Evolutionary conservation across 2,797 vertebrate species (phyloP).

Genomic region (Enteromius argenteus): DNA sequence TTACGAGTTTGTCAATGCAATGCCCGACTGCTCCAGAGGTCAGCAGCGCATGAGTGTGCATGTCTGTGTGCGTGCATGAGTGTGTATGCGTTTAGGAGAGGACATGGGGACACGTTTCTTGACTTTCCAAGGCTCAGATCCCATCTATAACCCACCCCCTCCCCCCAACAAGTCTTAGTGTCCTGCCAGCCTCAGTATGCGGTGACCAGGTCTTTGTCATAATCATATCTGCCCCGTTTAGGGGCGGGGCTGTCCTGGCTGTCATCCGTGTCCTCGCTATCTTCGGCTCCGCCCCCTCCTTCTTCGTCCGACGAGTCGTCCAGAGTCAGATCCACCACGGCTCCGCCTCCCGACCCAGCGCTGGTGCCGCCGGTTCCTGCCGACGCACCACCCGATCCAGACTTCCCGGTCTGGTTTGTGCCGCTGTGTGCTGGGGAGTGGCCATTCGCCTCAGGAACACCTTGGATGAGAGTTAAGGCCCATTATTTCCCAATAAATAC

Average conservation of each 20-base stretch:
- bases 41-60: conserved; percentile 72
- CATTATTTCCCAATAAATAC: neutral
- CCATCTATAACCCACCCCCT: conserved; percentile 64
- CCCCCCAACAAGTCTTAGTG: conserved; percentile 69
- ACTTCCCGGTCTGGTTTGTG: conserved; percentile 80
- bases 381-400: conserved; percentile 75
- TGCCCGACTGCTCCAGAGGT: conserved; percentile 74
- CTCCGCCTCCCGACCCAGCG: conserved; percentile 71
- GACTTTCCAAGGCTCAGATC: conserved; percentile 71
- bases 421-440: conserved; percentile 85
- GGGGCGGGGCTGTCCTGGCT: conserved; percentile 89
- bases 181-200: conserved; percentile 87
- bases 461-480: conserved; percentile 68
- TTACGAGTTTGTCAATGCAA: conserved; percentile 71
- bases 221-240: conserved; percentile 92
- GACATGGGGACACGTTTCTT: conserved; percentile 65
- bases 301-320: conserved; percentile 94
- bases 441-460: conserved; percentile 87
- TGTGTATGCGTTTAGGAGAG: conserved; percentile 70
- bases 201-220: conserved; percentile 95
- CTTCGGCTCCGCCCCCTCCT: conserved; percentile 86
- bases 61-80: conserved; percentile 64
- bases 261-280: conserved; percentile 95
- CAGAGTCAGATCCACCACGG: conserved; percentile 96
- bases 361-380: conserved; percentile 71